Evolutionary conservation across 2,113 vertebrate genomes (phyloP).

Genomic region (Oplegnathus fasciatus): DNA sequence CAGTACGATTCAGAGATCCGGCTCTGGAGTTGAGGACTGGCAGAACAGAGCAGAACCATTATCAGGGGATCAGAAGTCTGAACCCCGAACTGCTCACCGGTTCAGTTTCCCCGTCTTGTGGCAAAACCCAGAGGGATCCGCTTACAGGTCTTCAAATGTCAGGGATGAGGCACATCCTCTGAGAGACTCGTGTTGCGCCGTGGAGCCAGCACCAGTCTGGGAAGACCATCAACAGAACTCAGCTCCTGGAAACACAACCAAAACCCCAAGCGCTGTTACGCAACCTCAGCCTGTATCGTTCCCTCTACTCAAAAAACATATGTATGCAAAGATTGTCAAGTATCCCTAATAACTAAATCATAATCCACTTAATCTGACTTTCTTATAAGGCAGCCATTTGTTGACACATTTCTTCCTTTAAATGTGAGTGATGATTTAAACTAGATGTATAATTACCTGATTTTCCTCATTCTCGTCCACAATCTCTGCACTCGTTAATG

Average conservation of each 20-base stretch:
- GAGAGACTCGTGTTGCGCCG: constrained; percentile 68
- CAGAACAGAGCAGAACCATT: constrained; percentile 19
- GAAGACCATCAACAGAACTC: constrained; percentile 64
- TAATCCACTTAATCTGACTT: constrained; percentile 13
- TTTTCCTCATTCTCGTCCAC: constrained; percentile 28
- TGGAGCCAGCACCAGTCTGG: constrained; percentile 59
- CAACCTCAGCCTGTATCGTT: constrained; percentile 45
- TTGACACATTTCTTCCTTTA: constrained; percentile 57
- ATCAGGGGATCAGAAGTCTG: constrained; percentile 32
- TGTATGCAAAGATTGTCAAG: constrained; percentile 60
- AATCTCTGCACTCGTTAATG: constrained; percentile 9
- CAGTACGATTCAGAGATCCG: neutral
- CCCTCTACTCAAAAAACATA: constrained; percentile 56
- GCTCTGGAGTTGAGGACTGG: constrained; percentile 5
- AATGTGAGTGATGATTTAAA: constrained; percentile 41
- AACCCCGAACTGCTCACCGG: constrained; percentile 10
- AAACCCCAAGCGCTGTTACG: constrained; percentile 60
- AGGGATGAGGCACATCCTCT: constrained; percentile 72
- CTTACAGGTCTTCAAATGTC: constrained; percentile 78
- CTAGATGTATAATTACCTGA: constrained; percentile 7
- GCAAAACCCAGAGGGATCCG: constrained; percentile 57
- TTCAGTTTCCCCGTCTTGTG: constrained; percentile 69
- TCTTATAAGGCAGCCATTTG: constrained; percentile 31
- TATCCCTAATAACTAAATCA: constrained; percentile 38
- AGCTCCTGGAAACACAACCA: constrained; percentile 64